Percentiles rank a stretch among this genome's conserved stretches.
phyloP scores from a whole-genome alignment of 2,888 invertebrate species.

The Epinotia nisella region DNA sequence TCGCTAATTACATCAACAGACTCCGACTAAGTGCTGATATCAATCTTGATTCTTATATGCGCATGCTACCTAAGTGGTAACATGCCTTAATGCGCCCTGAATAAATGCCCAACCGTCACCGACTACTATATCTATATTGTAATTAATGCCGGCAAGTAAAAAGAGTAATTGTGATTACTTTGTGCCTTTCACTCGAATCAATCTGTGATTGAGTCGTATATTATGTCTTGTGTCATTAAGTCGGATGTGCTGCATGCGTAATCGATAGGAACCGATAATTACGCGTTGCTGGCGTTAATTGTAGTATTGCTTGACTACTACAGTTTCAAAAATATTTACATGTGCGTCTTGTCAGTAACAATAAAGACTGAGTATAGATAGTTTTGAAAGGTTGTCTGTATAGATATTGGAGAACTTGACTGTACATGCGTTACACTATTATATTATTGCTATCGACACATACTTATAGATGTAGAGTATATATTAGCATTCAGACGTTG shows the following conservation, averaged over 20 bases:
- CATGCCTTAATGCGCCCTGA: conserved; percentile 35
- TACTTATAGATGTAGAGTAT: too few species aligned
- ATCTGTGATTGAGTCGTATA: conserved; percentile 27
- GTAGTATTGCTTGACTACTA: conserved; percentile 16
- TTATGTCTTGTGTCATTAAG: conserved; percentile 18
- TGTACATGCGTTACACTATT: background rate
- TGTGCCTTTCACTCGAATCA: conserved; percentile 26
- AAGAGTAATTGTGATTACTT: conserved; percentile 31
- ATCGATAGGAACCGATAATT: conserved; percentile 50
- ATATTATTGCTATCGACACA: background rate
- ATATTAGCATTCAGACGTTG: background rate
- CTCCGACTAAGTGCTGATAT: conserved; percentile 69
- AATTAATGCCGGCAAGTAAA: conserved; percentile 19
- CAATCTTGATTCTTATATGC: conserved; percentile 63
- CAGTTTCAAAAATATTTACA: too few species aligned
- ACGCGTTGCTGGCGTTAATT: conserved; percentile 63
- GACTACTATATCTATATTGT: conserved; percentile 23
- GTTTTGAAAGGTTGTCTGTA: too few species aligned
- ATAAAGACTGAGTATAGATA: too few species aligned
- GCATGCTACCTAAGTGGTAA: conserved; percentile 51
- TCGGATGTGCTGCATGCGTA: conserved; percentile 20
- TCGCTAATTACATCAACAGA: conserved; percentile 75
- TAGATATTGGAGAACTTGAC: too few species aligned
- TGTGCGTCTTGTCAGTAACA: too few species aligned
- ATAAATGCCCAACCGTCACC: conserved; percentile 29